A percentile compares a stretch with the other conserved stretches of the same genome.
Evolutionary conservation across 2,113 vertebrate species (phyloP).

Genomic region (Eupsittula cactorum): DNA sequence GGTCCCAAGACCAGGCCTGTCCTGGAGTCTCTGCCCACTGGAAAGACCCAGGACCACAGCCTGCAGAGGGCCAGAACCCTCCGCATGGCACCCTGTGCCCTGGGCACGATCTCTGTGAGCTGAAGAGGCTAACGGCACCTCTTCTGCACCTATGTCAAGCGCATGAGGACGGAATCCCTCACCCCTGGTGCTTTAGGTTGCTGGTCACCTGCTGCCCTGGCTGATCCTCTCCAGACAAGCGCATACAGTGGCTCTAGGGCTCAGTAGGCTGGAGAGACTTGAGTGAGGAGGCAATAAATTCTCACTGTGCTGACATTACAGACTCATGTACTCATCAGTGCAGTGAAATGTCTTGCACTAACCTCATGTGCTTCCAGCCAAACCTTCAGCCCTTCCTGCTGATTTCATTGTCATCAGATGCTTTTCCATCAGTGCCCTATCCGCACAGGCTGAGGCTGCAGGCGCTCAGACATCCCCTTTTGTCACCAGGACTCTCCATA

Average conservation of each 20-base stretch:
- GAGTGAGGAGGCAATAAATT: not conserved
- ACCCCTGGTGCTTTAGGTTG: not conserved
- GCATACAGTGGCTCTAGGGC: not conserved
- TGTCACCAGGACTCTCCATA: not conserved
- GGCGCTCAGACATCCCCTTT: not conserved
- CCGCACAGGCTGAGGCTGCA: not conserved
- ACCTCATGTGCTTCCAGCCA: conserved; percentile 11
- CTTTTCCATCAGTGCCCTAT: not conserved
- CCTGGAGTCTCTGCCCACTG: not conserved
- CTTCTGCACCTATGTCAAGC: not conserved
- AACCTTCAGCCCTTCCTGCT: not conserved
- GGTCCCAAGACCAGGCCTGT: not conserved
- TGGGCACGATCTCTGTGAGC: not conserved
- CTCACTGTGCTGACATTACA: not conserved
- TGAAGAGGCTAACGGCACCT: not conserved
- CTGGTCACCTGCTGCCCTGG: not conserved
- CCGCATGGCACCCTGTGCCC: not conserved
- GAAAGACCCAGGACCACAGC: not conserved
- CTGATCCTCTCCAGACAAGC: not conserved
- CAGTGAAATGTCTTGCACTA: conserved; percentile 7
- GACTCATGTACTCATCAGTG: not conserved
- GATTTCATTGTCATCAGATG: not conserved
- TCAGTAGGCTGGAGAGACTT: not conserved
- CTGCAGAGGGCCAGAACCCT: not conserved
- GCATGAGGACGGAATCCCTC: not conserved